Evolutionary conservation across 2,888 invertebrate genomes (phyloP), one percentile per base, ranked within the genome.

Genomic region (Leucophenga maculata): DNA sequence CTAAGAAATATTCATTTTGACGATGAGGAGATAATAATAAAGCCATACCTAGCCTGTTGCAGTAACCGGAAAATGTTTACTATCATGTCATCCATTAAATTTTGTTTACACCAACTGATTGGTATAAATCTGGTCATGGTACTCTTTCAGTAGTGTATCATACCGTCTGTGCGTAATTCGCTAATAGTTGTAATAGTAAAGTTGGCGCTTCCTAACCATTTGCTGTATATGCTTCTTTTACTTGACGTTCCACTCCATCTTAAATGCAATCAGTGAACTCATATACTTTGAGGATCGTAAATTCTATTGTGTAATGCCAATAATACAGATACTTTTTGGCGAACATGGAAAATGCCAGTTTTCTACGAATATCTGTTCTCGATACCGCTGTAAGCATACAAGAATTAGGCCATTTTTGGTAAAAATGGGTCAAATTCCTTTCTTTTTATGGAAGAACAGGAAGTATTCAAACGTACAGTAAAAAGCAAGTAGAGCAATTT

Each of bases 161-260:
- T 98, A 72, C 99, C 99, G 0, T 95, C 96, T 0, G 94, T 99
- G 54, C 94, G 93, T 77, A 99, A 99, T 89, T 96, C 98, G 0
- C 90, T 98, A 71, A 94, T 95, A 79, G 99, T 84, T 90, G n/a
- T n/a, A n/a, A n/a, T 99, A 59, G 91, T 99, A 26, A 99, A 99
- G 90, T 91, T 99, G 72, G 95, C 99, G 97, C 94, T 99, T 71
- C 99, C 99, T 1, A 99, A 99, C 89, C 98, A 98, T 88, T 90
- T 93, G 97, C 77, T 99, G 99, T 99, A 90, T 99, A 72, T 95
- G 97, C 78, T 94, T 95, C 89, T 99, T 99, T 91, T 99, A 99
- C 89, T 91, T 97, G 78, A 90, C 92, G 71, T 99, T 99, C 90
- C 99, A 99, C 89, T 98, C 99, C 13, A 95, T 94, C 86, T 89